These are phyloP conservation scores for Teinopalpus imperialis DNA, from an alignment of 2,888 invertebrate genomes.

Conservation along the genomic window DNA sequence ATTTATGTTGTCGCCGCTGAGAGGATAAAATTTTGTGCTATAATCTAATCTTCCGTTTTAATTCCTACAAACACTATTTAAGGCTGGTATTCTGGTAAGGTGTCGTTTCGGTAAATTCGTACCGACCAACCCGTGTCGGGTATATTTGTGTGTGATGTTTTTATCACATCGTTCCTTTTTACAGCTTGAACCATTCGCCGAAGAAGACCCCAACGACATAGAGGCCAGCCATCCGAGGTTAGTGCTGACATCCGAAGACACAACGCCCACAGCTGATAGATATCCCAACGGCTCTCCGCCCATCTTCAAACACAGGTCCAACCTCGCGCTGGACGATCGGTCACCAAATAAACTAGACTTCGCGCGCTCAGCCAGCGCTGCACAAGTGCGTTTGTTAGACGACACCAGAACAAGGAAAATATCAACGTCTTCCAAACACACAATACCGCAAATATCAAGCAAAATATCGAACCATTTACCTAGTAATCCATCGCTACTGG, in stretches of 20 bases:
- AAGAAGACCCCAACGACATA: conserved; percentile 58
- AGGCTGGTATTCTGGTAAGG: no score
- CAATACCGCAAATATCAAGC: conserved; percentile 83
- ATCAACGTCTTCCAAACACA: conserved; percentile 61
- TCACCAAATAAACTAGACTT: conserved; percentile 57
- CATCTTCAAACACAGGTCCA: conserved; percentile 53
- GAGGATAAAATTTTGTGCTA: no score
- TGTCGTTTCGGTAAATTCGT: no score
- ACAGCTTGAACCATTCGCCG: conserved; percentile 62
- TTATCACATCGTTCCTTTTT: neutral
- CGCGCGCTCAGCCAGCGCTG: conserved; percentile 87
- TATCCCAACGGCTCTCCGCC: conserved; percentile 64
- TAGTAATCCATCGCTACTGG: conserved; percentile 83
- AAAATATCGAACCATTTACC: conserved; percentile 81
- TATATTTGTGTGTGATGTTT: no score
- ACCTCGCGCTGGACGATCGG: conserved; percentile 46
- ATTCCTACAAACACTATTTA: no score
- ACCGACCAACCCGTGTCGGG: no score
- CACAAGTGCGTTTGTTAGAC: conserved; percentile 72
- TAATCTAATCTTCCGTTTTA: no score
- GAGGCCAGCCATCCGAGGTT: conserved; percentile 53
- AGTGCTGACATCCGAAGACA: conserved; percentile 53
- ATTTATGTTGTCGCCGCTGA: no score
- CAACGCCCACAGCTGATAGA: conserved; percentile 41
- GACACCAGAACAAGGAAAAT: conserved; percentile 59